Evolutionary conservation across 2,113 vertebrate genomes (phyloP).

Genomic region (Promerops cafer): DNA sequence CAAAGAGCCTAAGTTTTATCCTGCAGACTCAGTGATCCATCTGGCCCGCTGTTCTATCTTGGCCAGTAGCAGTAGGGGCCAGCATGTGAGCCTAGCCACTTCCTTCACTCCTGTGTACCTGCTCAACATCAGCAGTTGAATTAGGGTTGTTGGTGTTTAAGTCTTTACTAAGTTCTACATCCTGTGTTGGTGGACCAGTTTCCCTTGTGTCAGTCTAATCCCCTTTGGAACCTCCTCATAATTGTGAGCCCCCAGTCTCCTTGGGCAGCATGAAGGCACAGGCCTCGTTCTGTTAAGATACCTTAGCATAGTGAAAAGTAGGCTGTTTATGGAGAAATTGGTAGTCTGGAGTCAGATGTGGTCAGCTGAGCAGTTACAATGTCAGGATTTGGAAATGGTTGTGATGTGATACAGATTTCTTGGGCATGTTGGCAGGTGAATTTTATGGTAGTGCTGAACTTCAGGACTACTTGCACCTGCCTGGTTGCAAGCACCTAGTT

Average conservation of each 20-base stretch:
- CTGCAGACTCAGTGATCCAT: neutral
- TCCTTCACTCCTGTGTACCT: neutral
- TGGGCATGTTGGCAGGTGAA: neutral
- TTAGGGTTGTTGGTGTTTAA: neutral
- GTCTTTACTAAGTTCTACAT: neutral
- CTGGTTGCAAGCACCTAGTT: neutral
- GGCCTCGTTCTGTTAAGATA: neutral
- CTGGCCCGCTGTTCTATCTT: neutral
- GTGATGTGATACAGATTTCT: neutral
- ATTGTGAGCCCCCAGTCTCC: neutral
- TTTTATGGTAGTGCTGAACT: neutral
- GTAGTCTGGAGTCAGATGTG: neutral
- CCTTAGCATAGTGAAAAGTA: neutral
- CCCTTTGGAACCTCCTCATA: neutral
- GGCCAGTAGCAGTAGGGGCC: neutral
- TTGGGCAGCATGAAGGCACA: neutral
- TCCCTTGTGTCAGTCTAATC: neutral
- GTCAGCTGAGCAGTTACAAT: neutral
- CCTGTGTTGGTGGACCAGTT: neutral
- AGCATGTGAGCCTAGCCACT: neutral
- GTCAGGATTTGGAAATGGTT: neutral
- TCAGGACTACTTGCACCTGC: neutral
- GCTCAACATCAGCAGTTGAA: neutral
- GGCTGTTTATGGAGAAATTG: neutral
- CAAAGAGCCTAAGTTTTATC: rapidly evolving